These are phyloP conservation scores for Orchestes rusci DNA, from an alignment of 2,888 invertebrate genomes.

Conservation along the genomic window DNA sequence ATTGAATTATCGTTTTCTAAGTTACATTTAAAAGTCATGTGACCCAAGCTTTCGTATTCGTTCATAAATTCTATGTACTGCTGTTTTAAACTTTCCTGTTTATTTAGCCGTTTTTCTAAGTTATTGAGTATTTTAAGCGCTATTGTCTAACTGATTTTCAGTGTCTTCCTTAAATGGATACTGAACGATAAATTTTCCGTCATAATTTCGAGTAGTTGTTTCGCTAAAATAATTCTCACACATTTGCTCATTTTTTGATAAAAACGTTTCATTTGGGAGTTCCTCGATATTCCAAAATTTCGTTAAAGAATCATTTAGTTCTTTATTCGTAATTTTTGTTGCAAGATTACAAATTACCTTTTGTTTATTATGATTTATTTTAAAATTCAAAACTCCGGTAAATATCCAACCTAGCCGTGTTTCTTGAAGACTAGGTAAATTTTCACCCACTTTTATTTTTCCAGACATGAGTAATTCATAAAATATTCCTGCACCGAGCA, in stretches of 20 bases:
- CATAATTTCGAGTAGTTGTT: constrained; percentile 1
- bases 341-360: constrained; percentile 9
- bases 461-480: no score
- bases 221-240: no score
- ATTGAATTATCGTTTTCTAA: no score
- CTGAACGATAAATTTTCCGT: constrained; percentile 5
- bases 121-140: constrained; percentile 10
- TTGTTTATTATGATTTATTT: no score
- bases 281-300: constrained; percentile 8
- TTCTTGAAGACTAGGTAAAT: constrained; percentile 8
- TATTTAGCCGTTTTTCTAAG: constrained; percentile 14
- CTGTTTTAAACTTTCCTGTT: constrained; percentile 11
- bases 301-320: not conserved
- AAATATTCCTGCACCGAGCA: constrained; percentile 5
- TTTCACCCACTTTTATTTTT: constrained; percentile 10
- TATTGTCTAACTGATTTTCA: constrained; percentile 6
- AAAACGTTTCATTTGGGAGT: not conserved
- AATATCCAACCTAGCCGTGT: constrained; percentile 1
- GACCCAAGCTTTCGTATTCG: constrained; percentile 16
- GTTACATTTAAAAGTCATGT: constrained; percentile 16
- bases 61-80: no score
- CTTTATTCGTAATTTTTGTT: not conserved
- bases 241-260: not conserved
- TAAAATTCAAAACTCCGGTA: not conserved
- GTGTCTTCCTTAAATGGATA: no score